These are phyloP conservation scores for Mythimna lalbum DNA, from an alignment of 2,888 invertebrate species.

Conservation along the genomic window DNA sequence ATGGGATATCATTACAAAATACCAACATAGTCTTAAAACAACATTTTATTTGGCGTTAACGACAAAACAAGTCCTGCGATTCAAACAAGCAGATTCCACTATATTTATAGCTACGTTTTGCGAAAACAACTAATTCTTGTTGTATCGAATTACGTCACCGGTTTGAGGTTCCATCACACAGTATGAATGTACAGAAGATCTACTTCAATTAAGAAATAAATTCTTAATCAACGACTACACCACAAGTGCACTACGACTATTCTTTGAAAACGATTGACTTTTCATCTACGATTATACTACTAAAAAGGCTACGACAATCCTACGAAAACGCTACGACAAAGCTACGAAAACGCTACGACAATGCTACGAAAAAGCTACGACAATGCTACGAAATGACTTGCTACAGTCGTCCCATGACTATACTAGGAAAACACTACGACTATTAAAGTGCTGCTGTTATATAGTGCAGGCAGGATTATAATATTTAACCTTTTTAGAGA, in stretches of 20 bases:
- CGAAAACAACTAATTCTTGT: slow-evolving; percentile 61
- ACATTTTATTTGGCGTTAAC: slow-evolving; percentile 40
- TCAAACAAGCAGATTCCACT: slow-evolving; percentile 37
- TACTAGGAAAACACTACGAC: too few relatives aligned
- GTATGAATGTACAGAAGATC: slow-evolving; percentile 15
- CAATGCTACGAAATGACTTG: not conserved
- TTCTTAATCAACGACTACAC: too few relatives aligned
- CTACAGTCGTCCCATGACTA: too few relatives aligned
- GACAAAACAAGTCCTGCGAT: slow-evolving; percentile 31
- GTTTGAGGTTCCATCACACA: slow-evolving; percentile 41
- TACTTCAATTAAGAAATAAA: slow-evolving; percentile 8
- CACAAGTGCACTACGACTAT: not conserved
- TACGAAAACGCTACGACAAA: not conserved
- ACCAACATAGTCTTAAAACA: slow-evolving; percentile 34
- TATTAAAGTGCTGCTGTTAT: not conserved
- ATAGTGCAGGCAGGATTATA: too few relatives aligned
- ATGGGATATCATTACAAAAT: slow-evolving; percentile 26
- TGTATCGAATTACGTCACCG: slow-evolving; percentile 57
- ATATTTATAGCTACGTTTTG: slow-evolving; percentile 54
- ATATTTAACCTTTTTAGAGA: too few relatives aligned
- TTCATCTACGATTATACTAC: not conserved
- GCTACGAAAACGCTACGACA: not conserved
- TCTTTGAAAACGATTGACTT: not conserved
- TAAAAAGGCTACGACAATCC: not conserved
- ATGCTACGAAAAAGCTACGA: not conserved